Conservation (phyloP, 2,888 invertebrate genomes). For the Frankliniella intonsa region DNA sequence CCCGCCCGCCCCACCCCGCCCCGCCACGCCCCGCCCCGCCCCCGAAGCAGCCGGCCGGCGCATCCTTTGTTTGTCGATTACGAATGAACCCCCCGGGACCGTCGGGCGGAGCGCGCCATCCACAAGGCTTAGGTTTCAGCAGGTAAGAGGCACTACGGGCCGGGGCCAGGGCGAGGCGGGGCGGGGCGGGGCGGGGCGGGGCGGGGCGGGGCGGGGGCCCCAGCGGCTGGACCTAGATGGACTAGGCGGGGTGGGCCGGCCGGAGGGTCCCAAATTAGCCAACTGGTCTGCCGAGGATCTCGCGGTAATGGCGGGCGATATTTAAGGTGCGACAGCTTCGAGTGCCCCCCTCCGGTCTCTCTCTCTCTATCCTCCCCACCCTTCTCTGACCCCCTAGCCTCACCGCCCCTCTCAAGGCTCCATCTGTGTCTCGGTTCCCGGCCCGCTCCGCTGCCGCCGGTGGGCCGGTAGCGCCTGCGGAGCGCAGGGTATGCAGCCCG, state of each 20-base stretch:
- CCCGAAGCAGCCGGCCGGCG: not conserved
- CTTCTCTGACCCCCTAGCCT: too few relatives aligned
- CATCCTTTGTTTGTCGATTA: conserved; percentile 25
- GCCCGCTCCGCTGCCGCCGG: too few relatives aligned
- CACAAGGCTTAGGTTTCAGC: conserved; percentile 17
- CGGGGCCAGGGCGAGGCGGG: not conserved
- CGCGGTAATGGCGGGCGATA: not conserved
- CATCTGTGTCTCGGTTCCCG: too few relatives aligned
- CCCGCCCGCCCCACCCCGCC: not conserved
- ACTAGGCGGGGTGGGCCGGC: not conserved
- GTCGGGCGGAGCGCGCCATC: not conserved
- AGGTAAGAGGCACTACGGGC: not conserved
- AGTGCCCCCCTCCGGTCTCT: too few relatives aligned
- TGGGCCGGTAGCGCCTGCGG: not conserved
- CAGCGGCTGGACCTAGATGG: too few relatives aligned
- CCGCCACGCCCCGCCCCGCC: not conserved
- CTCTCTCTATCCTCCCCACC: too few relatives aligned
- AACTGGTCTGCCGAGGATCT: not conserved
- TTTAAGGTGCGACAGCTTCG: not conserved
- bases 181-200: not conserved
- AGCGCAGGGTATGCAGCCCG: not conserved
- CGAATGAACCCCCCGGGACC: conserved; percentile 14
- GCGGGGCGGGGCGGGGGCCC: not conserved
- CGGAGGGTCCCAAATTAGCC: not conserved
- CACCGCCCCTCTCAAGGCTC: too few relatives aligned